Evolutionary conservation across 2,113 vertebrate genomes (phyloP), one percentile per base, ranked within the genome.

Genomic region (Sturnira hondurensis): DNA sequence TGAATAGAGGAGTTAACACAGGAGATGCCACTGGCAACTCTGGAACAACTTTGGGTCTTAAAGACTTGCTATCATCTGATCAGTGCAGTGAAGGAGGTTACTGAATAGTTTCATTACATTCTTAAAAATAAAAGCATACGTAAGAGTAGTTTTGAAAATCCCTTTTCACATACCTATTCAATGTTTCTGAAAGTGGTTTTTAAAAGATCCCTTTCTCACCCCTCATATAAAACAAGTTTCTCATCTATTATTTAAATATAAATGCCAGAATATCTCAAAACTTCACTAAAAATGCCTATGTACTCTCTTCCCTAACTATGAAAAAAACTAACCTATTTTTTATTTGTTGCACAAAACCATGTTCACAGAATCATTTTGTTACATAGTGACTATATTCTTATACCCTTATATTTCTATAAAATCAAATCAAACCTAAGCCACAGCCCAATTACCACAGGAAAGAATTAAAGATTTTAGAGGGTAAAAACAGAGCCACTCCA

Each of bases 111-210:
- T 77, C 19, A 68, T 52, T 78, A 47, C 12, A 78, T 52, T 85
- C 47, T 85, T 71, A 94, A 93, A 94, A 89, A 89, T 47, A 20
- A 96, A 78, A 89, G 83, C 7, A 95, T n/a, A 81, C 22, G 71
- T 11, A 77, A 13, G 33, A 1, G 54, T 81, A 78, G 41, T 78
- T 93, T 65, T 91, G 43, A 91, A 92, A 87, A 76, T 17, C 19
- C 20, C 10, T 83, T 92, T 43, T 70, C 61, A 54, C 73, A 68
- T 17, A 52, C 31, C 28, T 76, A 76, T 17, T 33, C 43, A 50
- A 71, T 56, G n/a, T 93, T 78, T 83, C 19, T 77, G 20, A 56
- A 73, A 86, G 58, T 47, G 33, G 0, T 50, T 67, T 87, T 50
- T 0, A 73, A 91, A 89, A 63, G 73, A 33, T 50, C 45, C 61